Evolutionary conservation across 1,140 invertebrate genomes (phyloP), one percentile per base, ranked within the genome.

Genomic region (Drosophila baimaii): DNA sequence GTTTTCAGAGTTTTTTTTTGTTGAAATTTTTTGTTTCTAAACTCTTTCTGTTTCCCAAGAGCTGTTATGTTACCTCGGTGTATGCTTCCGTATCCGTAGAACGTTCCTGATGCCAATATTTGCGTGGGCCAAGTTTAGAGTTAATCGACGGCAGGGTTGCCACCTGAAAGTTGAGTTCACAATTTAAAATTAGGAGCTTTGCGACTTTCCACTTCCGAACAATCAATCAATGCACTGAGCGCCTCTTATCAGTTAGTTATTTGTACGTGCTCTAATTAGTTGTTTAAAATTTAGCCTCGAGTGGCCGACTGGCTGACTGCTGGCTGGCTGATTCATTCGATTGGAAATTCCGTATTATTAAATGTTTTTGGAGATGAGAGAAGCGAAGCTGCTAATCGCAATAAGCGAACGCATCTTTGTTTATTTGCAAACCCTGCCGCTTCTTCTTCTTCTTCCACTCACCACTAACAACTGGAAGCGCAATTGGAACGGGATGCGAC

Each of bases 81-180:
- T 19, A 15, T 17, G 44, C n/a, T 43, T 17, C 13, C 17, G 19
- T 29, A 21, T 41, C 13, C 37, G 27, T 17, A 41, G 31, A 44
- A 52, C n/a, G 31, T 21, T 27, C 27, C 33, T 31, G 15, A 37
- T 23, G 31, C 29, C 19, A 31, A 15, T 12, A 52, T 21, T 17
- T 9, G 51, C 27, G 31, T 57, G 43, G 59, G 35, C 43, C 44
- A 56, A 51, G 35, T 43, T 74, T 41, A 54, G 71, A 31, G 63
- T 33, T 43, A 52, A 23, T 25, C 73, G 62, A 54, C 21, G 49
- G 29, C 25, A 41, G 29, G 54, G 31, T 27, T 49, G 71, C 71
- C 51, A 75, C 71, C 73, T 76, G 21, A 35, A 77, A 76, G 27
- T 44, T 46, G n/a, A 64, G 17, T 71, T 47, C 21, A 47, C 21